Conservation (phyloP, 2,888 invertebrate species). For the Phortica magna region DNA sequence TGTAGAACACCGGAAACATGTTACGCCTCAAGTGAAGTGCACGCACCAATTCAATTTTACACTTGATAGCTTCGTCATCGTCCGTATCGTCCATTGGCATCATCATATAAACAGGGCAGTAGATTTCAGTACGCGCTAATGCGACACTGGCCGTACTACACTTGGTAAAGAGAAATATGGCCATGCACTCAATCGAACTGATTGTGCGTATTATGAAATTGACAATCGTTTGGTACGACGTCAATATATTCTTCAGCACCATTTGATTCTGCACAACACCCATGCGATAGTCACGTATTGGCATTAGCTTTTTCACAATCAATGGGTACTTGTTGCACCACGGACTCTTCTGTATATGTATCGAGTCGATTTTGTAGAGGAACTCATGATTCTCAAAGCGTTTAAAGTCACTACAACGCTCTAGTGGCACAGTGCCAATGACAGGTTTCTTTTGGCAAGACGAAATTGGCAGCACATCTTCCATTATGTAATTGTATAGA, state of each 20-base stretch:
- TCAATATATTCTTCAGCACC: conserved; percentile 59
- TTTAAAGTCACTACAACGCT: conserved; percentile 74
- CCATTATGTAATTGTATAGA: conserved; percentile 61
- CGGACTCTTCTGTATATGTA: conserved; percentile 75
- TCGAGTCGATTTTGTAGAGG: conserved; percentile 71
- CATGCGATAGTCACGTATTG: conserved; percentile 64
- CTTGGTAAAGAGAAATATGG: conserved; percentile 66
- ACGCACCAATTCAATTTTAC: conserved; percentile 60
- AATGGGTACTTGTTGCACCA: conserved; percentile 74
- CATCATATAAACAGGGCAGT: conserved; percentile 75
- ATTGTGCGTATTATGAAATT: conserved; percentile 75
- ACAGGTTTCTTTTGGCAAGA: conserved; percentile 69
- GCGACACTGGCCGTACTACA: conserved; percentile 69
- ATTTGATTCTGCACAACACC: conserved; percentile 60
- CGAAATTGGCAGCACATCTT: conserved; percentile 66
- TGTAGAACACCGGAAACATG: conserved; percentile 66
- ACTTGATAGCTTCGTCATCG: conserved; percentile 51
- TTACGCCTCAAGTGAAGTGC: conserved; percentile 70
- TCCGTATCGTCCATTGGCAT: conserved; percentile 59
- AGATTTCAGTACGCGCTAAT: conserved; percentile 70
- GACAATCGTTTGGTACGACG: conserved; percentile 66
- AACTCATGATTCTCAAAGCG: conserved; percentile 70
- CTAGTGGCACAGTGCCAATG: conserved; percentile 73
- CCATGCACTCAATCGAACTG: conserved; percentile 73
- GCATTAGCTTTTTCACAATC: conserved; percentile 75